Percentiles rank a stretch among this genome's conserved stretches.
Conservation (phyloP, 2,113 vertebrate genomes). For the Ceyx cyanopectus region DNA sequence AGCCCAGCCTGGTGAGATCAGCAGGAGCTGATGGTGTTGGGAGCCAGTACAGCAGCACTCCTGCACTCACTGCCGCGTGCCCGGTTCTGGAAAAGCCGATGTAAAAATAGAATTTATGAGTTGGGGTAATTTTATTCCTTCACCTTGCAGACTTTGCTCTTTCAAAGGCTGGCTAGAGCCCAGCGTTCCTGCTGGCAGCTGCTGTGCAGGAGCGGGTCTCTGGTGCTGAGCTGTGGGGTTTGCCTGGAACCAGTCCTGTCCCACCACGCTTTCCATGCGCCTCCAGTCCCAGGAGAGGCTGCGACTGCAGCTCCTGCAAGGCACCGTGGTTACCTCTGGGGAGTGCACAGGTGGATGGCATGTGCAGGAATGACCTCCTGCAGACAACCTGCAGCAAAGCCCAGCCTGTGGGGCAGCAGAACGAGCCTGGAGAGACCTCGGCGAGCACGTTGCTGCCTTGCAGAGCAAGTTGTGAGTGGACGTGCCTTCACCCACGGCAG, state of each 20-base stretch:
- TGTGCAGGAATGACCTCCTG: background rate
- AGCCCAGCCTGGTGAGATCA: background rate
- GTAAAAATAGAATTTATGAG: background rate
- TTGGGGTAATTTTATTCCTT: background rate
- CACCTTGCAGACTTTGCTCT: background rate
- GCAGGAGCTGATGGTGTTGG: background rate
- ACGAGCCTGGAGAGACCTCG: background rate
- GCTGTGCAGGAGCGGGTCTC: background rate
- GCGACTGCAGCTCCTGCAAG: background rate
- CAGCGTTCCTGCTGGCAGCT: background rate
- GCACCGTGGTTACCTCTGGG: background rate
- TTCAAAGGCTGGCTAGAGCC: background rate
- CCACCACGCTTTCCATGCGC: background rate
- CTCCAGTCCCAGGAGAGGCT: background rate
- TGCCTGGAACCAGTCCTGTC: background rate
- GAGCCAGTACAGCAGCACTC: background rate
- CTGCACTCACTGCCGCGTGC: rapidly evolving
- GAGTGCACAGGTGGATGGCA: rapidly evolving
- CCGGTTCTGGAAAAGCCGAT: background rate
- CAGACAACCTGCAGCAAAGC: background rate
- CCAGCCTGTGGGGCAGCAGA: background rate
- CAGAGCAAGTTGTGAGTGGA: background rate
- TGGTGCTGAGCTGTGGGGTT: background rate
- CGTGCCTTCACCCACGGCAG: background rate
- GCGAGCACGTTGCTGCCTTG: background rate